Percentiles rank a stretch among this genome's conserved stretches.
Evolutionary conservation across 2,113 vertebrate species (phyloP).

Genomic region (Stegostoma tigrinum): DNA sequence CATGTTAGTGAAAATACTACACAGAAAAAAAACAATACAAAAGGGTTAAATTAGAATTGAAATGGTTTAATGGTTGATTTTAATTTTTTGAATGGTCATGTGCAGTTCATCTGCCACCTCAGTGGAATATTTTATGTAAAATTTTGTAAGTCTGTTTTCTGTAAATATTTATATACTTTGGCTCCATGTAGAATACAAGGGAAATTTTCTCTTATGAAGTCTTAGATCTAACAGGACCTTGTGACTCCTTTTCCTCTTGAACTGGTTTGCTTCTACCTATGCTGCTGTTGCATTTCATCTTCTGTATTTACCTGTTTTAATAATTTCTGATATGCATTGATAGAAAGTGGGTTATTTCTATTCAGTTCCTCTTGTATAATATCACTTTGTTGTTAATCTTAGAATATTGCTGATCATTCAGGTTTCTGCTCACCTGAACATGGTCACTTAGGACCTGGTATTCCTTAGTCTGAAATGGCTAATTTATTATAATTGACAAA

Average conservation of each 20-base stretch:
- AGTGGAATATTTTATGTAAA: neutral
- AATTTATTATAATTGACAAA: neutral
- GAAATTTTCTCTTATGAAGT: neutral
- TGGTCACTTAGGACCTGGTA: neutral
- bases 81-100: neutral
- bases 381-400: neutral
- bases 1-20: no score
- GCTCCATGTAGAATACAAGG: neutral
- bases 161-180: neutral
- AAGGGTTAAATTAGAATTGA: neutral
- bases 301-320: neutral
- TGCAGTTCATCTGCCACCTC: neutral
- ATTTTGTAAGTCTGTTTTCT: neutral
- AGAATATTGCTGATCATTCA: neutral
- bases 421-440: neutral
- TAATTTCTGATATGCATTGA: neutral
- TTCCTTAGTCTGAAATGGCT: neutral
- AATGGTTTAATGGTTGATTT: neutral
- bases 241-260: neutral
- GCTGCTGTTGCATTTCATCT: neutral
- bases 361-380: neutral
- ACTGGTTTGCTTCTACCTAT: neutral
- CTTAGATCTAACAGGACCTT: neutral
- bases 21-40: no score
- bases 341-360: neutral